Evolutionary conservation across 2,888 invertebrate genomes (phyloP).

Genomic region (Apamea sordens): DNA sequence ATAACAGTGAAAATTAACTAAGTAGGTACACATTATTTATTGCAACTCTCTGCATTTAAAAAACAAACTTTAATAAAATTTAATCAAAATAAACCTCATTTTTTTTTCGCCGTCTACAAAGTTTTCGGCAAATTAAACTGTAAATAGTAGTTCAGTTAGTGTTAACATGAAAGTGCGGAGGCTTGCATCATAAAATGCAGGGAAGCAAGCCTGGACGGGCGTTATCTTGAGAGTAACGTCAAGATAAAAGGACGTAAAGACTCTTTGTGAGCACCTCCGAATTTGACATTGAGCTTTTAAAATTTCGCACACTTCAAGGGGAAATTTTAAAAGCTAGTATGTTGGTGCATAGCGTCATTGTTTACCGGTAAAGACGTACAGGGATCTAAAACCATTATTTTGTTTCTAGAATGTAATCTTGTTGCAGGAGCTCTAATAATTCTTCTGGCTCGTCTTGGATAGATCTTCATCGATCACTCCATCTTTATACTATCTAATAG

Average conservation of each 20-base stretch:
- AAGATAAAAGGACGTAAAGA: constrained; percentile 66
- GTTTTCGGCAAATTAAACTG: constrained; percentile 34
- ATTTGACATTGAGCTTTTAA: constrained; percentile 65
- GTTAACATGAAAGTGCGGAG: constrained; percentile 44
- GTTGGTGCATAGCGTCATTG: constrained; percentile 35
- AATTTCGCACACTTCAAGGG: constrained; percentile 61
- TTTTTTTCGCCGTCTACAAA: not conserved
- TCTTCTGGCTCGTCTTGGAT: not conserved
- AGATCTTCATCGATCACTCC: not conserved
- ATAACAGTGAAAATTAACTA: not conserved
- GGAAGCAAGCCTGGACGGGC: constrained; percentile 45
- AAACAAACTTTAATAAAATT: constrained; percentile 2
- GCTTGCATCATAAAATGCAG: constrained; percentile 60
- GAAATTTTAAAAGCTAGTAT: constrained; percentile 59
- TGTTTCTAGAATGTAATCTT: not conserved
- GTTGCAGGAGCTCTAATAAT: not conserved
- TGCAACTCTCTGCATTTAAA: constrained; percentile 8
- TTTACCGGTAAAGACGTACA: constrained; percentile 30
- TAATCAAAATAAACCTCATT: not conserved
- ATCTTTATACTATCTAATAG: not conserved
- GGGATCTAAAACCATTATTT: not conserved
- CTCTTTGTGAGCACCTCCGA: constrained; percentile 50
- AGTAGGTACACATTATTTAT: not conserved
- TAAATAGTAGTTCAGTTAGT: constrained; percentile 32
- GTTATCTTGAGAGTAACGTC: constrained; percentile 62